These are phyloP conservation scores for Drosophila ironensis DNA, from an alignment of 1,140 invertebrate species.

Conservation along the genomic window DNA sequence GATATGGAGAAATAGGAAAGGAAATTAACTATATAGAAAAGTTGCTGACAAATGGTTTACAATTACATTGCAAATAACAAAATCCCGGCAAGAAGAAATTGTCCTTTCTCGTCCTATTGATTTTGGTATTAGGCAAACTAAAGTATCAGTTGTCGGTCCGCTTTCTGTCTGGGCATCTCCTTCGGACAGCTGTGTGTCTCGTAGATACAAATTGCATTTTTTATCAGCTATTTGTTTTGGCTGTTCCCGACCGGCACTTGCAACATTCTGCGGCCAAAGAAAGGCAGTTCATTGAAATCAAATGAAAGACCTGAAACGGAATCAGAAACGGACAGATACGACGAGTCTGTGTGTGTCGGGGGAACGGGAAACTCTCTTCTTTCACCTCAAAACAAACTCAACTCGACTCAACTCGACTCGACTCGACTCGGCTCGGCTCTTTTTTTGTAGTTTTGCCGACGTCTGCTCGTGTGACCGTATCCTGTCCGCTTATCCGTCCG, in stretches of 20 bases:
- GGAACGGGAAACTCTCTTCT: conserved; percentile 53
- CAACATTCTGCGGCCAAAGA: conserved; percentile 56
- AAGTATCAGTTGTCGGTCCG: conserved; percentile 37
- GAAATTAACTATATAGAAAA: conserved; percentile 59
- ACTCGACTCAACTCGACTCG: conserved; percentile 11
- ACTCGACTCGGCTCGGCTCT: conserved; percentile 32
- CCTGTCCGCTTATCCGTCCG: conserved; percentile 23
- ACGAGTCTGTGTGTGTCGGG: not conserved
- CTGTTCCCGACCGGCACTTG: conserved; percentile 54
- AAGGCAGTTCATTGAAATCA: conserved; percentile 69
- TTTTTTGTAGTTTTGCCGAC: conserved; percentile 76
- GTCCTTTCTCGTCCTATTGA: conserved; percentile 48
- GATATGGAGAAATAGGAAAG: not conserved
- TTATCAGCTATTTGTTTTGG: conserved; percentile 73
- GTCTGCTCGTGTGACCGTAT: conserved; percentile 41
- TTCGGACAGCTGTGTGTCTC: conserved; percentile 32
- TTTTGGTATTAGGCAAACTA: conserved; percentile 28
- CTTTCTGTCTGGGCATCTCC: not conserved
- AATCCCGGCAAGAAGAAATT: conserved; percentile 33
- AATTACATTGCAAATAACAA: conserved; percentile 67
- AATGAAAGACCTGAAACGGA: conserved; percentile 55
- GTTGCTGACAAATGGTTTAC: conserved; percentile 77
- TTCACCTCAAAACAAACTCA: conserved; percentile 45
- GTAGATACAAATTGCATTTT: conserved; percentile 62
- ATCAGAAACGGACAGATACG: conserved; percentile 15